Conservation (phyloP, 2,113 vertebrate species). For the Myotis brandtii region DNA sequence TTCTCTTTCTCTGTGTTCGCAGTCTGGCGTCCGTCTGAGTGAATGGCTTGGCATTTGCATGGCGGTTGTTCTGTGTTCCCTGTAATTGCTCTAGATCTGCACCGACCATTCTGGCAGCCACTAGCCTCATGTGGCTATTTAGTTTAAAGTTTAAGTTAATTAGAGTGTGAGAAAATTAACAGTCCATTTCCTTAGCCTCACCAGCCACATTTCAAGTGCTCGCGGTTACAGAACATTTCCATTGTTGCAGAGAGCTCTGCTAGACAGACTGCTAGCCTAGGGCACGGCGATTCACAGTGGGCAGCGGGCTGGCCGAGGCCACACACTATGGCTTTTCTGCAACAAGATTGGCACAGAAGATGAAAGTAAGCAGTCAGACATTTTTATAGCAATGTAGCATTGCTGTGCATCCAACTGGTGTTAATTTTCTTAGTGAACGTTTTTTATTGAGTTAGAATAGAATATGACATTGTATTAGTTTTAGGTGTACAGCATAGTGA, state of each 20-base stretch:
- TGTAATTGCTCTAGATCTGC: background rate
- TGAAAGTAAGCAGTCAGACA: background rate
- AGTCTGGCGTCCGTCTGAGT: background rate
- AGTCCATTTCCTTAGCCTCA: background rate
- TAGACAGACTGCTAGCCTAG: background rate
- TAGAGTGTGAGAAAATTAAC: background rate
- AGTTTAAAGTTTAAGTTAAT: conserved; percentile 7
- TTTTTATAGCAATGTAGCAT: background rate
- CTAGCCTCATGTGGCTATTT: background rate
- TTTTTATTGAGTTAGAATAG: background rate
- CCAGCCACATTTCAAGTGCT: background rate
- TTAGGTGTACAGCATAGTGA: background rate
- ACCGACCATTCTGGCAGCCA: background rate
- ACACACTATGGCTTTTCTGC: background rate
- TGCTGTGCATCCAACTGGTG: background rate
- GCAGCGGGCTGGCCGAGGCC: background rate
- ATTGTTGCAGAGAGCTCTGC: background rate
- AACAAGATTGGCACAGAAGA: background rate
- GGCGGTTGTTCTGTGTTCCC: background rate
- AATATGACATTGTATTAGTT: background rate
- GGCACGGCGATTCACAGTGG: background rate
- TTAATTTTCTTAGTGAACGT: background rate
- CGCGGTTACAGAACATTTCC: background rate
- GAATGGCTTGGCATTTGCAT: background rate
- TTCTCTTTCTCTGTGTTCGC: background rate